Conservation (phyloP, 2,797 vertebrate species). For the Glossophaga mutica region DNA sequence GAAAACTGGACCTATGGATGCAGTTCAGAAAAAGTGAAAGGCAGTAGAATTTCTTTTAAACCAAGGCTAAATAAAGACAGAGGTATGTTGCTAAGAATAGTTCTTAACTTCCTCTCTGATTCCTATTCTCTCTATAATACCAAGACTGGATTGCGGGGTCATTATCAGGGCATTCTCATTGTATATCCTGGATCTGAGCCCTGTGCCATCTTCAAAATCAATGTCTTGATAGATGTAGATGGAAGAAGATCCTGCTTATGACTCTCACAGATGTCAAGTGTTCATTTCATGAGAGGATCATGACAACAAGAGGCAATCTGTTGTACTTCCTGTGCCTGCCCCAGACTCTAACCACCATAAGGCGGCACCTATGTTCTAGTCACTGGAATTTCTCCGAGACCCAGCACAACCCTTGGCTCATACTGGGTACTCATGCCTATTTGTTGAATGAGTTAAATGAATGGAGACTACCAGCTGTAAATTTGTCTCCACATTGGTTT, state of each 20-base stretch:
- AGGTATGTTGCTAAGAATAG: neutral
- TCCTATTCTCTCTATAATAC: neutral
- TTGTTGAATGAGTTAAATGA: constrained; percentile 30
- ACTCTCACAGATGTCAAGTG: neutral
- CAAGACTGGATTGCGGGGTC: neutral
- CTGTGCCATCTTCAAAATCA: neutral
- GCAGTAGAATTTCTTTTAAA: neutral
- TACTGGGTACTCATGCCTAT: neutral
- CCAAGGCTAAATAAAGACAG: neutral
- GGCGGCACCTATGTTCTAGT: neutral
- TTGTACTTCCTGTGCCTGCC: neutral
- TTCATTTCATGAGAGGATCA: neutral
- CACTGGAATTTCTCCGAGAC: neutral
- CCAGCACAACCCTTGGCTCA: neutral
- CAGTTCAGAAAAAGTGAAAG: neutral
- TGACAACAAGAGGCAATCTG: neutral
- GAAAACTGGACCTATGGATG: neutral
- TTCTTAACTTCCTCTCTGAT: neutral
- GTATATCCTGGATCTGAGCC: too few species aligned
- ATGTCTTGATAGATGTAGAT: neutral
- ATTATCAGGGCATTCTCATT: neutral
- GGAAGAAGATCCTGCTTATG: neutral
- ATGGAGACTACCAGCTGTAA: constrained; percentile 1
- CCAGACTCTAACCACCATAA: neutral
- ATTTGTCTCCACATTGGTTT: constrained; percentile 29